Evolutionary conservation across 2,113 vertebrate species (phyloP).

Genomic region (Onychostruthus taczanowskii): DNA sequence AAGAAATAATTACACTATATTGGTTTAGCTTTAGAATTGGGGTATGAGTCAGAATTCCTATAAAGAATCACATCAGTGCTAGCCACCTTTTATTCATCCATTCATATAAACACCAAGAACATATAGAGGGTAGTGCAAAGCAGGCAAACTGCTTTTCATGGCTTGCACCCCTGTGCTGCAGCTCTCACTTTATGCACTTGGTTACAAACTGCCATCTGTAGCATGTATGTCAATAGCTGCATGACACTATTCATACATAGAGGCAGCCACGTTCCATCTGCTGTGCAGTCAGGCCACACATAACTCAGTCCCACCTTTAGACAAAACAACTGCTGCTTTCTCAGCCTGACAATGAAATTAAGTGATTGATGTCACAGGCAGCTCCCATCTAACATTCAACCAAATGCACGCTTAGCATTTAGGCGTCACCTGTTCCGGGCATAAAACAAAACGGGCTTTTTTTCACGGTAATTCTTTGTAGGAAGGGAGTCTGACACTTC

Average conservation of each 20-base stretch:
- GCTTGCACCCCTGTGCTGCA: conserved; percentile 37
- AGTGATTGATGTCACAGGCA: conserved; percentile 75
- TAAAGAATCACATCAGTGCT: neutral
- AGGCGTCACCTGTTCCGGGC: conserved; percentile 44
- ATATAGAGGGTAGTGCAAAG: neutral
- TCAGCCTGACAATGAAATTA: conserved; percentile 76
- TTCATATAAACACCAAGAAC: neutral
- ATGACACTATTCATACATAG: conserved; percentile 77
- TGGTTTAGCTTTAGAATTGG: conserved; percentile 37
- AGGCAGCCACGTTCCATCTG: conserved; percentile 84
- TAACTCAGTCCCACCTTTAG: conserved; percentile 82
- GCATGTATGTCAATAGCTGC: conserved; percentile 80
- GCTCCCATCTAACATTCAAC: conserved; percentile 50
- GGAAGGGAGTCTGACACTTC: neutral
- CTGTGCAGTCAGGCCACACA: conserved; percentile 74
- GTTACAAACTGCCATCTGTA: conserved; percentile 85
- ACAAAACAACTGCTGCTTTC: conserved; percentile 82
- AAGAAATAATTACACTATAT: conserved; percentile 39
- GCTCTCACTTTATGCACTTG: conserved; percentile 78
- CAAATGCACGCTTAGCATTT: conserved; percentile 54
- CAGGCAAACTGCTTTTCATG: neutral
- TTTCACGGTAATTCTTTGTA: conserved; percentile 1
- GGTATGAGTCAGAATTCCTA: neutral
- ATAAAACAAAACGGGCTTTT: conserved; percentile 40
- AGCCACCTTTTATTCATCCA: neutral